Conservation (phyloP, 2,888 invertebrate genomes). For the Gasteruption jaculator region DNA sequence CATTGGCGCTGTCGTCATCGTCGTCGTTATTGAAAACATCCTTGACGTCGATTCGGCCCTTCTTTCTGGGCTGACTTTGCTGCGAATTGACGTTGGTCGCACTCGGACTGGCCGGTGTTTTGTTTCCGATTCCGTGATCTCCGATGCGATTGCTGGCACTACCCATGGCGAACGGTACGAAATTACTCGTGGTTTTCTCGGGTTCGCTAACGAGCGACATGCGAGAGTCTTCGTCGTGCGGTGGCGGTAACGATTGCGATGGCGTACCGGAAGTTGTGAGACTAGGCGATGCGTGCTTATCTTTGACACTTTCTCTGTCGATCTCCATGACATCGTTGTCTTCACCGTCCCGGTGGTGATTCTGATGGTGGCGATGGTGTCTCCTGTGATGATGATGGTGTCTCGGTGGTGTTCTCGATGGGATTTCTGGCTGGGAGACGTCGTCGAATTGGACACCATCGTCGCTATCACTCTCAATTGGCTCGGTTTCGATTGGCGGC, state of each 20-base stretch:
- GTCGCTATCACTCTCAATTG: conserved; percentile 66
- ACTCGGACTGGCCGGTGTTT: conserved; percentile 47
- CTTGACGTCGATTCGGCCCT: conserved; percentile 65
- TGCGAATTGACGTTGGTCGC: conserved; percentile 32
- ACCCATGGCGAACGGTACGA: conserved; percentile 49
- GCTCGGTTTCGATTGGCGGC: conserved; percentile 67
- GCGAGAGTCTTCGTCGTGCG: conserved; percentile 46
- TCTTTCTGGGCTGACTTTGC: conserved; percentile 59
- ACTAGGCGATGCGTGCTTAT: conserved; percentile 36
- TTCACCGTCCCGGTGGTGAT: conserved; percentile 45
- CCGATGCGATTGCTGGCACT: conserved; percentile 36
- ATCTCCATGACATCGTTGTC: conserved; percentile 31
- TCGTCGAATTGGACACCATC: conserved; percentile 48
- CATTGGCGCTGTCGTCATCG: conserved; percentile 59
- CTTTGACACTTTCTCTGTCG: conserved; percentile 37
- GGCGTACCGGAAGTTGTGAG: conserved; percentile 30
- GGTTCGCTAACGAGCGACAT: conserved; percentile 48
- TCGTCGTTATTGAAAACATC: conserved; percentile 86
- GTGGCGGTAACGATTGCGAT: conserved; percentile 35
- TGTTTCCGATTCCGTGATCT: conserved; percentile 45
- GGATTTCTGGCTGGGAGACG: conserved; percentile 37
- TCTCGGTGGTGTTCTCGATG: conserved; percentile 44
- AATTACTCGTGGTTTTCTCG: conserved; percentile 49
- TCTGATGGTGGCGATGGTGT: conserved; percentile 47
- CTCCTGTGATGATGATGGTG: conserved; percentile 48